These are phyloP conservation scores for Mobula birostris DNA, from an alignment of 2,113 vertebrate species.

Conservation along the genomic window DNA sequence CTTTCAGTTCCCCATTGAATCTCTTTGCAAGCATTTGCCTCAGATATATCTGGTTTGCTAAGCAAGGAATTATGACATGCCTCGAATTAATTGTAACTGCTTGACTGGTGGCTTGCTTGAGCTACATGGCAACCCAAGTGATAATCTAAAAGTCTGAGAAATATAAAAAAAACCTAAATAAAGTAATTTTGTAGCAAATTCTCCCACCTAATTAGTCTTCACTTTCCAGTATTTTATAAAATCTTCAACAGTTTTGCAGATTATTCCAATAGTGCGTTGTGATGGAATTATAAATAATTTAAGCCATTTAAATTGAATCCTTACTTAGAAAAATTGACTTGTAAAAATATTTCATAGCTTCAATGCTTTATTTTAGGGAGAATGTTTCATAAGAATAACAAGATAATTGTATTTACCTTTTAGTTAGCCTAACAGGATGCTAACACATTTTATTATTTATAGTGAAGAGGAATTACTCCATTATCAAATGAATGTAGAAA, in stretches of 20 bases:
- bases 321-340: background rate
- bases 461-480: background rate
- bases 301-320: background rate
- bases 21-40: background rate
- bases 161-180: background rate
- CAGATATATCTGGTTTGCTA: background rate
- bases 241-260: background rate
- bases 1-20: conserved; percentile 3
- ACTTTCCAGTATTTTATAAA: background rate
- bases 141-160: background rate
- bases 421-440: background rate
- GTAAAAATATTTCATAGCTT: background rate
- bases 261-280: background rate
- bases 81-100: background rate
- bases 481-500: background rate
- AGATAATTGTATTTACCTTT: conserved; percentile 18
- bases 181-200: background rate
- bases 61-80: conserved; percentile 21
- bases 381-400: conserved; percentile 15
- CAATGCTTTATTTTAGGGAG: background rate
- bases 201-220: background rate
- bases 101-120: background rate
- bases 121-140: background rate
- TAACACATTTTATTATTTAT: background rate
- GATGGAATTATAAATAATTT: background rate